phyloP scores from a whole-genome alignment of 2,113 vertebrate genomes.

The Thryonomys swinderianus region DNA sequence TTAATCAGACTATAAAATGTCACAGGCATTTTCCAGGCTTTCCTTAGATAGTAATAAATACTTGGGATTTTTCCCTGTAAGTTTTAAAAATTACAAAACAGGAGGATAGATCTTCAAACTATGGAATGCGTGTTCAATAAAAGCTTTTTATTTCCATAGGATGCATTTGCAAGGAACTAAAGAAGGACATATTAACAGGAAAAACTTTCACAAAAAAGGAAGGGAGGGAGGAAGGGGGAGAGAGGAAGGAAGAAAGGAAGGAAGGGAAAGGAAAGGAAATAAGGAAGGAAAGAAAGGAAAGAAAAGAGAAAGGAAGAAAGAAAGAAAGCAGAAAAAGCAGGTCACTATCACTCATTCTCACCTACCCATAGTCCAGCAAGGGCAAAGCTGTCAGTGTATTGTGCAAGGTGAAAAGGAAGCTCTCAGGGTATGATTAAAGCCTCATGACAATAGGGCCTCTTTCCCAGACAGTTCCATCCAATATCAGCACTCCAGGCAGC shows the following conservation, averaged over 20 bases:
- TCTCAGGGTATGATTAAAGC: slow-evolving; percentile 47
- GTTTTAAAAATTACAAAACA: slow-evolving; percentile 45
- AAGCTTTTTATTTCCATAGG: slow-evolving; percentile 47
- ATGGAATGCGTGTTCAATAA: not conserved
- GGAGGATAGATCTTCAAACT: slow-evolving; percentile 32
- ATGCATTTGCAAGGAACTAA: not conserved
- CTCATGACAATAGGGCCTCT: not conserved
- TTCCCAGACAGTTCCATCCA: slow-evolving; percentile 25
- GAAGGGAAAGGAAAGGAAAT: too few relatives aligned
- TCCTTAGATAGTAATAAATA: not conserved
- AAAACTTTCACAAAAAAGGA: slow-evolving; percentile 39
- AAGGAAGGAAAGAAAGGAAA: too few relatives aligned
- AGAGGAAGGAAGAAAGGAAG: too few relatives aligned
- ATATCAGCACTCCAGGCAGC: not conserved
- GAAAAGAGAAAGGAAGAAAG: too few relatives aligned
- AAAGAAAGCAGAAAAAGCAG: not conserved
- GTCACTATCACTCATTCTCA: not conserved
- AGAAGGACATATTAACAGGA: slow-evolving; percentile 18
- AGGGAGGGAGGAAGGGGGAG: too few relatives aligned
- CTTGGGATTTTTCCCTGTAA: not conserved
- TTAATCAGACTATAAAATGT: slow-evolving; percentile 9
- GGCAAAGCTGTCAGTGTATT: not conserved
- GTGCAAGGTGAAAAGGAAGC: slow-evolving; percentile 17
- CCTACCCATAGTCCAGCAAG: not conserved
- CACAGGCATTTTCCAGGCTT: not conserved